Evolutionary conservation across 2,113 vertebrate species (phyloP).

Genomic region (Sinocyclocheilus rhinocerous): DNA sequence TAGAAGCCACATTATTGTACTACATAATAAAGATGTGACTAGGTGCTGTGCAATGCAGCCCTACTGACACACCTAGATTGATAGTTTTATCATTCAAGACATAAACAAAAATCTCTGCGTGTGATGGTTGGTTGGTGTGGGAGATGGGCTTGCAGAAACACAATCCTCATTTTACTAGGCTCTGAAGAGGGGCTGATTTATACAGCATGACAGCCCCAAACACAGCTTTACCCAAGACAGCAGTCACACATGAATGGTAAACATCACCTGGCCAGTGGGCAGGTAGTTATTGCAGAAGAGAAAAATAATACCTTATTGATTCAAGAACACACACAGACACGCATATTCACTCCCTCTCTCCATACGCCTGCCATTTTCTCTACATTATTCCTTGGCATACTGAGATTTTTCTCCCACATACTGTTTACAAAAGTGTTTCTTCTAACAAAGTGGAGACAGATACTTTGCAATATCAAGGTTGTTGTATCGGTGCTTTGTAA

Average conservation of each 20-base stretch:
- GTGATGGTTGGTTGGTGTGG: constrained; percentile 19
- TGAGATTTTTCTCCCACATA: constrained; percentile 15
- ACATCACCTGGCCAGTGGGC: constrained; percentile 43
- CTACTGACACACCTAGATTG: constrained; percentile 18
- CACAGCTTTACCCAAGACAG: constrained; percentile 32
- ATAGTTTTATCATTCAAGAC: constrained; percentile 1
- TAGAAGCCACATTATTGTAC: not conserved
- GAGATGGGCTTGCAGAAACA: constrained; percentile 19
- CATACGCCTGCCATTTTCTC: not conserved
- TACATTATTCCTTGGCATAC: constrained; percentile 4
- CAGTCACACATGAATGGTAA: constrained; percentile 46
- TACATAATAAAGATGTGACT: not conserved
- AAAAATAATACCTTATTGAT: constrained; percentile 59
- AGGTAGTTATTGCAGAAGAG: constrained; percentile 27
- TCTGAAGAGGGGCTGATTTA: constrained; percentile 49
- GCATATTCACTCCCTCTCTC: constrained; percentile 14
- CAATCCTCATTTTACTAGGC: constrained; percentile 10
- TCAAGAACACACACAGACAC: constrained; percentile 39
- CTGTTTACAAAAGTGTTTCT: constrained; percentile 9
- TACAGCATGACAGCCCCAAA: constrained; percentile 45
- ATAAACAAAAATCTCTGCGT: constrained; percentile 7
- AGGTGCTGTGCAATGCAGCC: not conserved
- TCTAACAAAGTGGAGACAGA: not conserved
- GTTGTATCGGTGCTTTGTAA: not conserved
- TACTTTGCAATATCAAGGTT: constrained; percentile 1